Evolutionary conservation across 23 tunicate species (phyloP).

Genomic region (Aplidium turbinatum): DNA sequence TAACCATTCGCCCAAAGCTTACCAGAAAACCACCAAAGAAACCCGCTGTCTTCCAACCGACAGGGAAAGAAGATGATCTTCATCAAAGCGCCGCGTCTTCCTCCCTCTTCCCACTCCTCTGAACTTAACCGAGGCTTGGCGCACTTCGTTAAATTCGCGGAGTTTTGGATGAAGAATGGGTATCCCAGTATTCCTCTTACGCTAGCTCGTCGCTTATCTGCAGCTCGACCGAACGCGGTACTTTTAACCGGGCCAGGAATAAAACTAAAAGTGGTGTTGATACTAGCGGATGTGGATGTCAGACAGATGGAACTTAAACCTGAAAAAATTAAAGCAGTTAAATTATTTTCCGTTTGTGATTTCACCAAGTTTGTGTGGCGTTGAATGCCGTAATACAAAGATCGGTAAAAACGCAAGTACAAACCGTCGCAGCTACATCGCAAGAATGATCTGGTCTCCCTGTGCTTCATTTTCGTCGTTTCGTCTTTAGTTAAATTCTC

Average conservation of each 20-base stretch:
- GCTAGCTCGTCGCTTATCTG: not conserved
- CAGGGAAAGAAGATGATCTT: slow-evolving; percentile 47
- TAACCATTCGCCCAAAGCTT: not conserved
- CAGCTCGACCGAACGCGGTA: not conserved
- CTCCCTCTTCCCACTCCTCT: not conserved
- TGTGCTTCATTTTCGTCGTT: slow-evolving; percentile 10
- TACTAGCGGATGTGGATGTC: slow-evolving; percentile 22
- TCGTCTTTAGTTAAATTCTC: not conserved
- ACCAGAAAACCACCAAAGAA: slow-evolving; percentile 76
- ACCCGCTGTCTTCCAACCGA: slow-evolving; percentile 27
- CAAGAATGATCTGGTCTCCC: slow-evolving; percentile 38
- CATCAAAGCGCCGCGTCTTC: too few relatives aligned
- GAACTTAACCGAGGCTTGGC: slow-evolving; percentile 34
- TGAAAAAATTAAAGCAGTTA: too few relatives aligned
- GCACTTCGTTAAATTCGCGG: slow-evolving; percentile 56
- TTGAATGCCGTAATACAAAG: not conserved
- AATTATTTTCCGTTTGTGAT: too few relatives aligned
- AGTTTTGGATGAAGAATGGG: slow-evolving; percentile 44
- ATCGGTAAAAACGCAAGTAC: too few relatives aligned
- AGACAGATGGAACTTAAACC: slow-evolving; percentile 72
- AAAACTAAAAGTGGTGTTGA: slow-evolving; percentile 35
- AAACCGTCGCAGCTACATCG: slow-evolving; percentile 69
- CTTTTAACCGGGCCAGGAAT: slow-evolving; percentile 7
- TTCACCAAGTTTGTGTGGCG: not conserved
- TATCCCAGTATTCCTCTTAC: slow-evolving; percentile 33